Evolutionary conservation across 2,113 vertebrate species (phyloP).

Genomic region (Rhinoderma darwinii): DNA sequence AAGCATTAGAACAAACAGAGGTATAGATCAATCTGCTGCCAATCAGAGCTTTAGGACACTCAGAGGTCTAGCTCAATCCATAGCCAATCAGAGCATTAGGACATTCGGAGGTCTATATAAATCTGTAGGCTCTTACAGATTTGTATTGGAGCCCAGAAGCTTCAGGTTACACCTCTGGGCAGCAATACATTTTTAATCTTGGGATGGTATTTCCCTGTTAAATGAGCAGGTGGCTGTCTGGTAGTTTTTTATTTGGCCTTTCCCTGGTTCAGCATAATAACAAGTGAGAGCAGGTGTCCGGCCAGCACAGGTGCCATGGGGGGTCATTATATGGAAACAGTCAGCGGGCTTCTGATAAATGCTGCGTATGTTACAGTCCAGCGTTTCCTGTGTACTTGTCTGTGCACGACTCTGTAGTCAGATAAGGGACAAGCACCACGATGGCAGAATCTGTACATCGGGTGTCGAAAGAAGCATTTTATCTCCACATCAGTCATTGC

Average conservation of each 20-base stretch:
- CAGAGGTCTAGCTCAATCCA: too few species aligned
- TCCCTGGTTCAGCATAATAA: background rate
- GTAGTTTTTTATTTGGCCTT: background rate
- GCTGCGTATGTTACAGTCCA: background rate
- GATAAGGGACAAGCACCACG: background rate
- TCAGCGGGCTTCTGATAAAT: background rate
- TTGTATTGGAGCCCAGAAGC: too few species aligned
- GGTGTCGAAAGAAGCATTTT: too few species aligned
- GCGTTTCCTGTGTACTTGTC: background rate
- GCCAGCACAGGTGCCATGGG: background rate
- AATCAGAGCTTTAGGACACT: too few species aligned
- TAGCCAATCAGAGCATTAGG: too few species aligned
- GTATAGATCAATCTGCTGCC: background rate
- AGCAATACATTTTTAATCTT: background rate
- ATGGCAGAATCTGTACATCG: background rate
- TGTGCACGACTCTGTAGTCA: background rate
- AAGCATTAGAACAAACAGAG: background rate
- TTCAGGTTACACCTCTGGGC: too few species aligned
- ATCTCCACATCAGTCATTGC: too few species aligned
- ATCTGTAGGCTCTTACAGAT: too few species aligned
- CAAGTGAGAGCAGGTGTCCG: background rate
- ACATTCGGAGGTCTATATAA: too few species aligned
- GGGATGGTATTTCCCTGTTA: background rate
- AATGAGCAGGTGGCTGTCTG: background rate
- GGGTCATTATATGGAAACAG: background rate